Percentiles rank a stretch among this genome's conserved stretches.
These are phyloP conservation scores for Aradus depressus DNA, from an alignment of 2,888 invertebrate species.

Conservation along the genomic window DNA sequence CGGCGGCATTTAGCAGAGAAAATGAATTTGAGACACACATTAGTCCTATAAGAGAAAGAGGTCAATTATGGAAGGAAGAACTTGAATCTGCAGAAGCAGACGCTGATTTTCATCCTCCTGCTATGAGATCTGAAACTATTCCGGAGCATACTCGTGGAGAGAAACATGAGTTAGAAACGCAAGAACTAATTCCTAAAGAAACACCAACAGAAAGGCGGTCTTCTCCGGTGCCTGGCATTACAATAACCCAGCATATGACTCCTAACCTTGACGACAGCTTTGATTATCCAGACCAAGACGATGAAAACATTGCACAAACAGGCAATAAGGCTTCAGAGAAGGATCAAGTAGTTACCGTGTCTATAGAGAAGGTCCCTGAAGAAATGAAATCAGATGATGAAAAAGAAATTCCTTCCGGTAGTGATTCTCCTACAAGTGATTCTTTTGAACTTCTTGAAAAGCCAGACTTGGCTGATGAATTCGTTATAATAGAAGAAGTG, in stretches of 20 bases:
- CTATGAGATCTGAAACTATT: constrained; percentile 39
- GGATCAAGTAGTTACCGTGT: constrained; percentile 46
- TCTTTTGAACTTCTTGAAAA: constrained; percentile 81
- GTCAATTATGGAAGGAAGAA: constrained; percentile 30
- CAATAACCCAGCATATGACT: constrained; percentile 48
- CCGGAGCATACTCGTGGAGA: constrained; percentile 42
- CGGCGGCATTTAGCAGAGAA: constrained; percentile 31
- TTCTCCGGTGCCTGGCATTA: constrained; percentile 53
- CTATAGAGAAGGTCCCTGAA: constrained; percentile 46
- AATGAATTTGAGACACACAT: constrained; percentile 32
- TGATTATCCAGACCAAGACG: constrained; percentile 8
- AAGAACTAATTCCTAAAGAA: constrained; percentile 36
- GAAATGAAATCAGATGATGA: constrained; percentile 37
- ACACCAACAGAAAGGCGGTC: constrained; percentile 37
- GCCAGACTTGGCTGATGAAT: constrained; percentile 76
- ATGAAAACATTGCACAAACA: no score
- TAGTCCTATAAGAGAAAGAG: constrained; percentile 31
- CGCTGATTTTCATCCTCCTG: constrained; percentile 40
- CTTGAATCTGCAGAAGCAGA: constrained; percentile 42
- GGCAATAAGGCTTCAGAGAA: constrained; percentile 51
- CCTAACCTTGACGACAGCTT: constrained; percentile 33
- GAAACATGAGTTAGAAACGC: constrained; percentile 42
- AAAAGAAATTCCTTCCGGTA: constrained; percentile 39
- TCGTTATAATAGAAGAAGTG: constrained; percentile 79
- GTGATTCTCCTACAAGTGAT: constrained; percentile 66